Conservation (phyloP, 2,888 invertebrate genomes). For the Ferrisia virgata region DNA sequence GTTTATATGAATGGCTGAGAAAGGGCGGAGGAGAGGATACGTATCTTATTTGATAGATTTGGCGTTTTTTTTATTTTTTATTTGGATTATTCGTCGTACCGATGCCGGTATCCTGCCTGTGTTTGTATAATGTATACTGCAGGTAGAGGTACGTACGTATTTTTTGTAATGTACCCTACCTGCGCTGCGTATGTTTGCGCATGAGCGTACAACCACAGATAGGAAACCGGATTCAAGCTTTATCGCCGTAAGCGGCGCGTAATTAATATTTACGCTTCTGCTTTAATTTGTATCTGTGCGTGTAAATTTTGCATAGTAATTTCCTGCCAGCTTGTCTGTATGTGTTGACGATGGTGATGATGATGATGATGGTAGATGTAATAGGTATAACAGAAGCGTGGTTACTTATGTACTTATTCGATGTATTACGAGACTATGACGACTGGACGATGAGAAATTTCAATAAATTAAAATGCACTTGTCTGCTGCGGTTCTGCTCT, state of each 20-base stretch:
- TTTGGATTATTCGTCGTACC: neutral
- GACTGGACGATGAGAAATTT: no score
- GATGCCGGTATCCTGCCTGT: neutral
- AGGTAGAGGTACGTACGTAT: no score
- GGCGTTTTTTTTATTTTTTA: neutral
- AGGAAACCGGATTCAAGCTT: constrained; percentile 32
- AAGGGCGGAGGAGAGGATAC: neutral
- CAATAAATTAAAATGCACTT: neutral
- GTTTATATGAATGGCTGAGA: neutral
- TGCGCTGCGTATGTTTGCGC: neutral
- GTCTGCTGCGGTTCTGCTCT: neutral
- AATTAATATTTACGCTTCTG: constrained; percentile 32
- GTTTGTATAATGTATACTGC: neutral
- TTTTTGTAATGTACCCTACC: no score
- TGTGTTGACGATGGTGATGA: neutral
- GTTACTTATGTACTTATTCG: neutral
- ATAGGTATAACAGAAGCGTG: neutral
- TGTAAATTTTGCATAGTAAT: constrained; percentile 24
- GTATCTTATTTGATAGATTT: neutral
- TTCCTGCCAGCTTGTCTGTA: neutral
- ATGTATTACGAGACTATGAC: no score
- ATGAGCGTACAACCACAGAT: neutral
- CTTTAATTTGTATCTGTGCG: constrained; percentile 27
- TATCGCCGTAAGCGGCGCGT: constrained; percentile 19
- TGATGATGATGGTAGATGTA: no score